Evolutionary conservation across 2,888 invertebrate species (phyloP).

Genomic region (Liodrosophila aerea): DNA sequence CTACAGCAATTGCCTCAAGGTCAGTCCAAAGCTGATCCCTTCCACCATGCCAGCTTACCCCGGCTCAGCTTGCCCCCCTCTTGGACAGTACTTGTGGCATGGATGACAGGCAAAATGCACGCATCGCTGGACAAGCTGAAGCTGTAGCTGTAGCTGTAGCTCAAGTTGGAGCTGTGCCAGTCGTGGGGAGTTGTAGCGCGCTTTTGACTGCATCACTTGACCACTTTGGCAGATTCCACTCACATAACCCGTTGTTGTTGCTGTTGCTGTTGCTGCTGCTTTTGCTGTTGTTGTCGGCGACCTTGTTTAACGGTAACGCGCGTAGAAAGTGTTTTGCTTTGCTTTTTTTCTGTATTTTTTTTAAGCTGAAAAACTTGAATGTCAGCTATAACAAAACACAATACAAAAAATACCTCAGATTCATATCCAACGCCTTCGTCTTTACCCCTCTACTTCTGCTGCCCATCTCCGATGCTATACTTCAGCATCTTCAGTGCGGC

Average conservation of each 20-base stretch:
- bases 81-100: constrained; percentile 5
- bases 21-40: constrained; percentile 14
- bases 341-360: constrained; percentile 14
- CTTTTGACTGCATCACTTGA: constrained; percentile 26
- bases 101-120: constrained; percentile 69
- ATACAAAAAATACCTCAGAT: constrained; percentile 21
- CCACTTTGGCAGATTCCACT: constrained; percentile 35
- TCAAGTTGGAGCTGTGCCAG: too few relatives aligned
- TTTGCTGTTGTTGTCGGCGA: constrained; percentile 55
- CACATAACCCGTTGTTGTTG: constrained; percentile 11
- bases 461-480: not conserved
- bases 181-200: too few relatives aligned
- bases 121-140: constrained; percentile 54
- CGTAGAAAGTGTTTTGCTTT: constrained; percentile 75
- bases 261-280: constrained; percentile 17
- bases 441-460: not conserved
- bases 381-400: constrained; percentile 36
- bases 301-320: constrained; percentile 77
- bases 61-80: not conserved
- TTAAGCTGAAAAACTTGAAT: constrained; percentile 63
- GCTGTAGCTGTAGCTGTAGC: not conserved
- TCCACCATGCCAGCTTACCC: not conserved
- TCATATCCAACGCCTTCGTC: not conserved
- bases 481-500: constrained; percentile 11
- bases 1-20: constrained; percentile 34